These are phyloP conservation scores for Acanthosoma haemorrhoidale DNA, from an alignment of 2,888 invertebrate genomes.

Conservation along the genomic window DNA sequence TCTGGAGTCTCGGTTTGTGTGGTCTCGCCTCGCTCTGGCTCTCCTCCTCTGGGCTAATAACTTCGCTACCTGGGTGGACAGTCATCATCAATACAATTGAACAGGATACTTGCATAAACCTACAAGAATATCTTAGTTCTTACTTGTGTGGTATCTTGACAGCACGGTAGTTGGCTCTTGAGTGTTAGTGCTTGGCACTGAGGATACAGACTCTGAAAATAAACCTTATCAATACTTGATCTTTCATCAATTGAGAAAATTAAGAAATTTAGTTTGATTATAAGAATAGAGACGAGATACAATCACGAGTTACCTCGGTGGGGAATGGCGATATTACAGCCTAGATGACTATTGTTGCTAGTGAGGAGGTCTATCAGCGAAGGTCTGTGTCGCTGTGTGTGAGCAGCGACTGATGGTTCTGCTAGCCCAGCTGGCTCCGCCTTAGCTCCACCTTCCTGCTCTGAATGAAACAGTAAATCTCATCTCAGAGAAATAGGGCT, in stretches of 20 bases:
- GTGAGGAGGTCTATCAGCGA: constrained; percentile 64
- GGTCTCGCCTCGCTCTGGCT: constrained; percentile 59
- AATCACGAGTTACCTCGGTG: constrained; percentile 34
- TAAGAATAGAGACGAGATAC: not conserved
- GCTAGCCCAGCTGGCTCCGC: constrained; percentile 38
- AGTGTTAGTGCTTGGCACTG: constrained; percentile 37
- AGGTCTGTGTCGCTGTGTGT: constrained; percentile 54
- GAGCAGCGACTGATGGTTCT: constrained; percentile 20
- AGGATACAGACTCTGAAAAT: constrained; percentile 40
- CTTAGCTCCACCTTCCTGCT: constrained; percentile 30
- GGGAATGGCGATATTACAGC: constrained; percentile 25
- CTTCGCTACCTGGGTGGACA: constrained; percentile 58
- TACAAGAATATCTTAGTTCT: constrained; percentile 15
- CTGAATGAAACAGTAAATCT: too few relatives aligned
- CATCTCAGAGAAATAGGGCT: too few relatives aligned
- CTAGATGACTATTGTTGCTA: constrained; percentile 47
- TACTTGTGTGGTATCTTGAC: constrained; percentile 36
- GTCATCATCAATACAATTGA: not conserved
- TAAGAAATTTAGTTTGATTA: too few relatives aligned
- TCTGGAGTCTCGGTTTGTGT: constrained; percentile 69
- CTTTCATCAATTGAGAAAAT: too few relatives aligned
- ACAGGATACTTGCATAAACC: not conserved
- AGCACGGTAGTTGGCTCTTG: constrained; percentile 34
- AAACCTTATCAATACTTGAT: too few relatives aligned
- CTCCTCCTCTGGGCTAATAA: constrained; percentile 65